Percentiles rank a stretch among this genome's conserved stretches.
Evolutionary conservation across 2,888 invertebrate genomes (phyloP).

Genomic region (Crocallis elinguaria): DNA sequence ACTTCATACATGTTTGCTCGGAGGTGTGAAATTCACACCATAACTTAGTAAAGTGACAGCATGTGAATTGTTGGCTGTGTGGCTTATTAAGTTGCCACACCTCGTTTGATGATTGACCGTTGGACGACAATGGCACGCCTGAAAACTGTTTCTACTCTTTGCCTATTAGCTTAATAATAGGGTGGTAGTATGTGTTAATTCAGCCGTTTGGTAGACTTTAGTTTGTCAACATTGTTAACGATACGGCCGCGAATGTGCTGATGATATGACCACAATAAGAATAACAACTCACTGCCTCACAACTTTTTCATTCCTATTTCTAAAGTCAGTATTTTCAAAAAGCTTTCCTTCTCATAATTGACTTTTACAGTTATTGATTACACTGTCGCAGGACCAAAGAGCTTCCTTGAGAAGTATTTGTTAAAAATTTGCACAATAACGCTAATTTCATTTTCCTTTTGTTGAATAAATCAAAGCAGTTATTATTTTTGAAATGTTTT

Average conservation of each 20-base stretch:
- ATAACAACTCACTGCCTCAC: too few relatives aligned
- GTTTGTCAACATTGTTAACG: background rate
- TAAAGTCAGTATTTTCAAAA: too few relatives aligned
- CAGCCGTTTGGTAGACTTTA: too few relatives aligned
- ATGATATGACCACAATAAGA: too few relatives aligned
- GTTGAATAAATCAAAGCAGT: background rate
- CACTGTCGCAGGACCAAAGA: too few relatives aligned
- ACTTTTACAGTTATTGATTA: too few relatives aligned
- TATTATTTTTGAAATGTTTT: background rate
- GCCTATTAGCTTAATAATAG: background rate
- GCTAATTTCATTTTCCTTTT: too few relatives aligned
- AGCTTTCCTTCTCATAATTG: too few relatives aligned
- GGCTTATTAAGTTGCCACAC: slow-evolving; percentile 32
- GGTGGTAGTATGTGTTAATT: background rate
- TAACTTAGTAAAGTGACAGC: slow-evolving; percentile 30
- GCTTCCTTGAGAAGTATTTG: too few relatives aligned
- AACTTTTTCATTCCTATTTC: too few relatives aligned
- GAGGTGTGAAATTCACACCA: slow-evolving; percentile 39
- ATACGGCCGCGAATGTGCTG: background rate
- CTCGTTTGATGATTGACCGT: slow-evolving; percentile 25
- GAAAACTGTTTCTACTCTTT: background rate
- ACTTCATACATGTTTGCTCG: slow-evolving; percentile 28
- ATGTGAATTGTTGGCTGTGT: slow-evolving; percentile 29
- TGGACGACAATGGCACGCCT: slow-evolving; percentile 9
- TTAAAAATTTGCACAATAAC: too few relatives aligned